phyloP scores from a whole-genome alignment of 2,797 vertebrate genomes.

The Falco naumanni region DNA sequence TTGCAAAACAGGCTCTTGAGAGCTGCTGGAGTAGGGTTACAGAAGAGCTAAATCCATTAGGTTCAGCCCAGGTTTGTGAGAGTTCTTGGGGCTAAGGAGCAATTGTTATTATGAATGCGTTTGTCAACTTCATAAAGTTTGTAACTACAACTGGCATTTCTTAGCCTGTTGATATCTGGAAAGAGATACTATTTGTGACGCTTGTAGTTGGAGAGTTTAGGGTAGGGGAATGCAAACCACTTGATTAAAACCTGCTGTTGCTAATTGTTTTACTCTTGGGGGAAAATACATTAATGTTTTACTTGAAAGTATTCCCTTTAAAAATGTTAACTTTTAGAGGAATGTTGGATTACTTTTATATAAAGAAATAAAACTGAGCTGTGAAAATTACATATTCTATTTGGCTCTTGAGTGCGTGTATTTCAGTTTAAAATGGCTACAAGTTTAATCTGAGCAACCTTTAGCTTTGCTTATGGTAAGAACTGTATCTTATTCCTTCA shows the following conservation, averaged over 20 bases:
- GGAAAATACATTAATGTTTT: background rate
- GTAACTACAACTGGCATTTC: constrained; percentile 36
- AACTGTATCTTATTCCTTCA: background rate
- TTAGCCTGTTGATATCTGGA: constrained; percentile 34
- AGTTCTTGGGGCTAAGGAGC: constrained; percentile 7
- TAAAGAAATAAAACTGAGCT: constrained; percentile 23
- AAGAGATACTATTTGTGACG: background rate
- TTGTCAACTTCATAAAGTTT: constrained; percentile 32
- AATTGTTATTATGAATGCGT: background rate
- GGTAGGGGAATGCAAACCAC: background rate
- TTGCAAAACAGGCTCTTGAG: background rate
- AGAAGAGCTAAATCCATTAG: background rate
- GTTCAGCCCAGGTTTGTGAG: constrained; percentile 12
- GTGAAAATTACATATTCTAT: background rate
- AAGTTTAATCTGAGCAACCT: constrained; percentile 11
- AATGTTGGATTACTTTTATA: background rate
- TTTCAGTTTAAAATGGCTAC: constrained; percentile 21
- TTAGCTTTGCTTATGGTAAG: background rate
- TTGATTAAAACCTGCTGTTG: constrained; percentile 59
- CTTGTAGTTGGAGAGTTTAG: background rate
- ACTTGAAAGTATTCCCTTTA: constrained; percentile 1
- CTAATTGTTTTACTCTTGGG: constrained; percentile 27
- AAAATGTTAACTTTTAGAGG: constrained; percentile 14
- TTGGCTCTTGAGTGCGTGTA: background rate
- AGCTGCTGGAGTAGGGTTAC: background rate